Conservation (phyloP, 2,888 invertebrate species). For the Amorpha juglandis region DNA sequence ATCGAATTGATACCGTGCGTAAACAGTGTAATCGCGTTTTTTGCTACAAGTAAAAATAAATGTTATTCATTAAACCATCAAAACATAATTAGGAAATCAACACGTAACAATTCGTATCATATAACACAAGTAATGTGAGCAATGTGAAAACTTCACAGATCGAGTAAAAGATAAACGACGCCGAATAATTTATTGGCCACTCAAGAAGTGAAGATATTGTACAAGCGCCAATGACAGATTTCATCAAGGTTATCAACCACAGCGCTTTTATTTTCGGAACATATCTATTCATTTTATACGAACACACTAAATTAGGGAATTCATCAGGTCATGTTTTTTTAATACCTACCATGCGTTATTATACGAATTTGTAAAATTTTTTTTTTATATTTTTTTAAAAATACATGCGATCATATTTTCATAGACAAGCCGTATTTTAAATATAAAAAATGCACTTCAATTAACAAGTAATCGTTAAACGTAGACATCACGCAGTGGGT, state of each 20-base stretch:
- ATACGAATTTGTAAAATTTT: no score
- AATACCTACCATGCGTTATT: no score
- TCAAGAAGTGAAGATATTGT: conserved; percentile 14
- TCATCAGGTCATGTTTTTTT: neutral
- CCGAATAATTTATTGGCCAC: conserved; percentile 24
- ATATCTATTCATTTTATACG: neutral
- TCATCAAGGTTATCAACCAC: conserved; percentile 3
- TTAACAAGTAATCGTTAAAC: no score
- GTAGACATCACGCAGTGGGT: no score
- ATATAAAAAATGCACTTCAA: no score
- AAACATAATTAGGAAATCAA: neutral
- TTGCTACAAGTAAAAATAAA: no score
- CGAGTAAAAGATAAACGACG: conserved; percentile 24
- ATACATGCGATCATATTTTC: no score
- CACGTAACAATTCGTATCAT: neutral
- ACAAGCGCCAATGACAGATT: conserved; percentile 23
- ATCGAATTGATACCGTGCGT: no score
- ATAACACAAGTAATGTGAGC: neutral
- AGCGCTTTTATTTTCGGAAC: conserved; percentile 16
- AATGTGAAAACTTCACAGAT: conserved; percentile 4
- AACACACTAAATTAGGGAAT: no score
- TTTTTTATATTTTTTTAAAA: no score
- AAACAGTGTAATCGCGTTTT: no score
- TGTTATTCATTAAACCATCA: neutral
- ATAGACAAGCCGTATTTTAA: no score